Conservation (phyloP, 2,888 invertebrate species). For the Ctena decussata region DNA sequence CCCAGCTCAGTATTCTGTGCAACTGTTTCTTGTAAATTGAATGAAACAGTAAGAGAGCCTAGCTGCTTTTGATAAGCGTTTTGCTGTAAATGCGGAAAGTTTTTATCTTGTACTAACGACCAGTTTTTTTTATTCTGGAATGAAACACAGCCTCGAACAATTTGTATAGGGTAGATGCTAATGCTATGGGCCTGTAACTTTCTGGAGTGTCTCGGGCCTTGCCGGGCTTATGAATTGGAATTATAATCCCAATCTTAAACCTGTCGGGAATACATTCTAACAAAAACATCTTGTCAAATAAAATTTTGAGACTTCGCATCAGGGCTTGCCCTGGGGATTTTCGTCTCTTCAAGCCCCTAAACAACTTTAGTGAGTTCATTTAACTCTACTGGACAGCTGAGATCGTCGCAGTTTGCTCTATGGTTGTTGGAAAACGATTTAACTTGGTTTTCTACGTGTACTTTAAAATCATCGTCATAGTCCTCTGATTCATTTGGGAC, state of each 20-base stretch:
- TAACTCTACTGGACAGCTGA: not conserved
- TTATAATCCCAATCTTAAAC: conserved; percentile 24
- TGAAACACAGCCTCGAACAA: conserved; percentile 14
- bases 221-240: conserved; percentile 23
- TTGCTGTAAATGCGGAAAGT: conserved; percentile 17
- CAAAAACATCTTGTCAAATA: not conserved
- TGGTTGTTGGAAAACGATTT: not conserved
- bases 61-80: conserved; percentile 24
- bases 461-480: not conserved
- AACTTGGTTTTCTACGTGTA: not conserved
- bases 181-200: conserved; percentile 27
- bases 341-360: not conserved
- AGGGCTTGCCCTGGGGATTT: conserved; percentile 1
- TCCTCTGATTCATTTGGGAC: not conserved
- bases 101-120: not conserved
- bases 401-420: not conserved
- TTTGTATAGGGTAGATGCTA: not conserved
- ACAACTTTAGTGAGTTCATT: not conserved
- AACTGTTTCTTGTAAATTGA: conserved; percentile 16
- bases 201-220: conserved; percentile 2
- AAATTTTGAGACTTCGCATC: not conserved
- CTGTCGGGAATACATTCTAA: not conserved
- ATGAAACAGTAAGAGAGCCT: not conserved
- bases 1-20: not conserved
- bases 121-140: too few relatives aligned